phyloP scores from a whole-genome alignment of 2,888 invertebrate genomes.

The Saturnia japonica region DNA sequence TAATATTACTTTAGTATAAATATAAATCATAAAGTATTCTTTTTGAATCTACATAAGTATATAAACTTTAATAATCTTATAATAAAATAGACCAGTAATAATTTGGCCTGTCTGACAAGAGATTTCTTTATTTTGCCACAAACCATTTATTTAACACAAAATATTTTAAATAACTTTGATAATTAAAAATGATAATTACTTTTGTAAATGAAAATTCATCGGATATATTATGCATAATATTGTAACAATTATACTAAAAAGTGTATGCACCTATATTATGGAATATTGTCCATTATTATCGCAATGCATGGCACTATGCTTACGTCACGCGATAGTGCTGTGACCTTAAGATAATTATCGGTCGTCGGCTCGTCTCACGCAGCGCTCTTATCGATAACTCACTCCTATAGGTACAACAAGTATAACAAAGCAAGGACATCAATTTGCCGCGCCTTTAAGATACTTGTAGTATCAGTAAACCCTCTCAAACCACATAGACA shows the following conservation, averaged over 20 bases:
- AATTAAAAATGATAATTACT: background rate
- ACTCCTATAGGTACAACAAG: no score
- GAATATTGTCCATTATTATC: slow-evolving; percentile 43
- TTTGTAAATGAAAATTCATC: background rate
- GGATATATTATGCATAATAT: background rate
- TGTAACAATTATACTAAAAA: background rate
- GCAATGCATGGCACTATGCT: slow-evolving; percentile 47
- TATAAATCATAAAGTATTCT: no score
- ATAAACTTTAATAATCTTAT: no score
- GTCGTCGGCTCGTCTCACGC: slow-evolving; percentile 71
- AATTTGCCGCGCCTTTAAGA: slow-evolving; percentile 41
- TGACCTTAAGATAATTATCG: slow-evolving; percentile 80
- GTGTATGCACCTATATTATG: slow-evolving; percentile 48
- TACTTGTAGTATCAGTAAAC: slow-evolving; percentile 18
- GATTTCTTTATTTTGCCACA: background rate
- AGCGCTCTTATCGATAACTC: slow-evolving; percentile 62
- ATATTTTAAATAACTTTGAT: background rate
- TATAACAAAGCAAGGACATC: slow-evolving; percentile 69
- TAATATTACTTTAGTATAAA: no score
- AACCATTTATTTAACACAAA: background rate
- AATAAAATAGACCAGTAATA: background rate
- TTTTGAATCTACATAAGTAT: no score
- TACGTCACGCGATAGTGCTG: slow-evolving; percentile 71
- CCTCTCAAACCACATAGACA: background rate
- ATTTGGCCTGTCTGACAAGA: background rate